Percentiles rank a stretch among this genome's conserved stretches.
These are phyloP conservation scores for Aythya baeri DNA, from an alignment of 2,113 vertebrate species.

Conservation along the genomic window DNA sequence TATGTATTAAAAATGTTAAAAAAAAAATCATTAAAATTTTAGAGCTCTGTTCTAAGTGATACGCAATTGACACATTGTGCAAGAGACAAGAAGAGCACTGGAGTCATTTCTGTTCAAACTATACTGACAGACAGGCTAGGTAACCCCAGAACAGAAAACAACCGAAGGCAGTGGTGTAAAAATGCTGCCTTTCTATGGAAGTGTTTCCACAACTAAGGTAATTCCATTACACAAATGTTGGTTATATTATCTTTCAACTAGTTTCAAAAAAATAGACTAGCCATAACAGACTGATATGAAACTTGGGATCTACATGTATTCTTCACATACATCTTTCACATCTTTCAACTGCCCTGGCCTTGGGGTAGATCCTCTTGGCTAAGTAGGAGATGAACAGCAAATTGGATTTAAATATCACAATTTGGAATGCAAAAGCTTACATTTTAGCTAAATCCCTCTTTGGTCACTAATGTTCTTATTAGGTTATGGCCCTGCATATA, in stretches of 20 bases:
- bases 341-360: neutral
- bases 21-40: neutral
- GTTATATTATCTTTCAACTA: neutral
- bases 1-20: neutral
- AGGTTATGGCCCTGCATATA: neutral
- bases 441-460: neutral
- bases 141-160: constrained; percentile 3
- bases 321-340: neutral
- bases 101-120: neutral
- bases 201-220: neutral
- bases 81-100: constrained; percentile 8
- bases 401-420: neutral
- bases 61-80: neutral
- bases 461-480: neutral
- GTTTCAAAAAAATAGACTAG: neutral
- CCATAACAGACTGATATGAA: neutral
- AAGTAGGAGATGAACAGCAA: neutral
- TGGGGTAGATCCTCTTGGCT: neutral
- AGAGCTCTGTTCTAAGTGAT: neutral
- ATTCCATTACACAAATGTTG: neutral
- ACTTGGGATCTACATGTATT: neutral
- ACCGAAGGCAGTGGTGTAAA: neutral
- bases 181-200: neutral
- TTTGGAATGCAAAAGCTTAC: neutral
- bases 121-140: neutral